phyloP scores from a whole-genome alignment of 2,797 vertebrate species.

The Melanotaenia boesemani region DNA sequence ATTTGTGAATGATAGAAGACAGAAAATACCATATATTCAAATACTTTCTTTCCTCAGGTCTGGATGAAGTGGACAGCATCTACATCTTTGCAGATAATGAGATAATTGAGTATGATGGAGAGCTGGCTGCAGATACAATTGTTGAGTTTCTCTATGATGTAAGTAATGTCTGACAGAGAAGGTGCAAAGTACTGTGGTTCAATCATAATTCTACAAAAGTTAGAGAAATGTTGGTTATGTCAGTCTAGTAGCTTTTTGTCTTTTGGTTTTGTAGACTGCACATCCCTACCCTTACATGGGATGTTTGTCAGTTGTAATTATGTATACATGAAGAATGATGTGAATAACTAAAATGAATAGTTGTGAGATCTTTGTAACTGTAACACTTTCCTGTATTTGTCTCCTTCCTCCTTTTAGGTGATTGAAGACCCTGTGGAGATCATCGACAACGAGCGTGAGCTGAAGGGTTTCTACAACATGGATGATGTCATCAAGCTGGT shows the following conservation, averaged over 20 bases:
- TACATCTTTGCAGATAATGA: constrained; percentile 92
- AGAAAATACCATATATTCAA: no score
- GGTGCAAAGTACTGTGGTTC: no score
- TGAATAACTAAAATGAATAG: neutral
- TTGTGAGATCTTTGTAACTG: neutral
- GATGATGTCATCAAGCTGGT: constrained; percentile 92
- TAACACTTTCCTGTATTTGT: neutral
- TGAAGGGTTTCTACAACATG: constrained; percentile 90
- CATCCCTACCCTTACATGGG: no score
- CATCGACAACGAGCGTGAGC: constrained; percentile 89
- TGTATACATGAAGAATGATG: neutral
- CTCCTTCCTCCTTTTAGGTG: constrained; percentile 78
- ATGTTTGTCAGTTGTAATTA: neutral
- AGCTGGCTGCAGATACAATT: constrained; percentile 90
- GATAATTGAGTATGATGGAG: constrained; percentile 93
- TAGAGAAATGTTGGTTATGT: no score
- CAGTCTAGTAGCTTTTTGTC: no score
- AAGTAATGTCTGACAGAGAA: constrained; percentile 50
- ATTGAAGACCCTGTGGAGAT: constrained; percentile 93
- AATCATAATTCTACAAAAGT: neutral
- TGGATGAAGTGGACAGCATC: constrained; percentile 91
- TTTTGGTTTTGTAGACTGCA: no score
- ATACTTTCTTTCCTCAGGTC: constrained; percentile 75
- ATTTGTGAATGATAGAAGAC: neutral
- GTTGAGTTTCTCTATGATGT: constrained; percentile 95